Percentiles rank a stretch among this genome's conserved stretches.
phyloP scores from a whole-genome alignment of 2,113 vertebrate genomes.

The Corythoichthys intestinalis region DNA sequence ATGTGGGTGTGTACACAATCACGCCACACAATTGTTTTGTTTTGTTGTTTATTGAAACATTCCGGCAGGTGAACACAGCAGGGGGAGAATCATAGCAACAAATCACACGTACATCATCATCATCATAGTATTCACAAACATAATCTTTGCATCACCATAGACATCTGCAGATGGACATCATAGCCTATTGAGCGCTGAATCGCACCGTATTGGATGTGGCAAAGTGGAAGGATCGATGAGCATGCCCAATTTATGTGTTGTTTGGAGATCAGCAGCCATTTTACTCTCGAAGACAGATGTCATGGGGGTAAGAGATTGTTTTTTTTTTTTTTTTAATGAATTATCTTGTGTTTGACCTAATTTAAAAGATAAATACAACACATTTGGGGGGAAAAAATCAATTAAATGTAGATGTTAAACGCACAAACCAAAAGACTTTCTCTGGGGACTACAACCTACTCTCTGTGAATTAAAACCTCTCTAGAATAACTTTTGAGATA shows the following conservation, averaged over 20 bases:
- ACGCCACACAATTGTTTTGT: not conserved
- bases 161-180: not conserved
- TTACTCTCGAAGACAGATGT: not conserved
- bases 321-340: too few relatives aligned
- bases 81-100: slow-evolving; percentile 45
- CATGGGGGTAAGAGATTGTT: not conserved
- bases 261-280: too few relatives aligned
- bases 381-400: too few relatives aligned
- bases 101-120: slow-evolving; percentile 45
- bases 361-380: too few relatives aligned
- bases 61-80: slow-evolving; percentile 48
- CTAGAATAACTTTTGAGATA: too few relatives aligned
- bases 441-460: too few relatives aligned
- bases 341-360: too few relatives aligned
- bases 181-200: not conserved
- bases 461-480: too few relatives aligned
- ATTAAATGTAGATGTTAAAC: too few relatives aligned
- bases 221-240: not conserved
- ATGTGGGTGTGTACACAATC: not conserved
- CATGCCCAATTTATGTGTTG: too few relatives aligned
- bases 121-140: slow-evolving; percentile 43
- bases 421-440: too few relatives aligned
- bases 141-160: slow-evolving; percentile 32
- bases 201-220: not conserved
- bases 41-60: slow-evolving; percentile 63